Conservation (phyloP, 2,888 invertebrate species). For the Drosophila mimetica region DNA sequence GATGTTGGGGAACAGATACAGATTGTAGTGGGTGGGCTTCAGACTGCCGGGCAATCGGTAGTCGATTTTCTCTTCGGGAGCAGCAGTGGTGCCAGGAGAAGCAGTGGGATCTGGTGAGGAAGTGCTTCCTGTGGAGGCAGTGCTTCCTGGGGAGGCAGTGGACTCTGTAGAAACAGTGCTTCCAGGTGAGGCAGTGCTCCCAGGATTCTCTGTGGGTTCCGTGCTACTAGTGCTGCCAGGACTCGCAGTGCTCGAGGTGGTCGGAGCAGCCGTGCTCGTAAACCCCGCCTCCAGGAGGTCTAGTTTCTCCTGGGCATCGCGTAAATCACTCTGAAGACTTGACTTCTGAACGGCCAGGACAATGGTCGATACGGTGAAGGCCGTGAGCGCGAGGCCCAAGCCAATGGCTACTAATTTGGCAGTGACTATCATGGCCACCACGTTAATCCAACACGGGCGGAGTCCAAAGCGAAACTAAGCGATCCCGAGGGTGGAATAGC, state of each 20-base stretch:
- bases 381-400: constrained; percentile 77
- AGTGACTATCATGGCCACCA: constrained; percentile 75
- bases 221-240: not conserved
- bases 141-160: not conserved
- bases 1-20: constrained; percentile 88
- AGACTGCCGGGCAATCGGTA: constrained; percentile 86
- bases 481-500: constrained; percentile 7
- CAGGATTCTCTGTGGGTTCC: not conserved
- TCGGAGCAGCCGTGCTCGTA: constrained; percentile 39
- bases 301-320: constrained; percentile 71
- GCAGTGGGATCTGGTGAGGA: no score
- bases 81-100: constrained; percentile 16
- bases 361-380: constrained; percentile 86
- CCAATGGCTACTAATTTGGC: constrained; percentile 76
- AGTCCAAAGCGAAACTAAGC: constrained; percentile 62
- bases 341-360: constrained; percentile 85
- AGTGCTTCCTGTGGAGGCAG: constrained; percentile 23
- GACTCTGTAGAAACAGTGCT: not conserved
- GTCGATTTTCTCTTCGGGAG: constrained; percentile 67
- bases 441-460: constrained; percentile 49
- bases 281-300: constrained; percentile 64
- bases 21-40: constrained; percentile 88
- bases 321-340: constrained; percentile 69
- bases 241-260: constrained; percentile 14
- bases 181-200: not conserved